Evolutionary conservation across 2,797 vertebrate species (phyloP).

Genomic region (Danio tinwini): DNA sequence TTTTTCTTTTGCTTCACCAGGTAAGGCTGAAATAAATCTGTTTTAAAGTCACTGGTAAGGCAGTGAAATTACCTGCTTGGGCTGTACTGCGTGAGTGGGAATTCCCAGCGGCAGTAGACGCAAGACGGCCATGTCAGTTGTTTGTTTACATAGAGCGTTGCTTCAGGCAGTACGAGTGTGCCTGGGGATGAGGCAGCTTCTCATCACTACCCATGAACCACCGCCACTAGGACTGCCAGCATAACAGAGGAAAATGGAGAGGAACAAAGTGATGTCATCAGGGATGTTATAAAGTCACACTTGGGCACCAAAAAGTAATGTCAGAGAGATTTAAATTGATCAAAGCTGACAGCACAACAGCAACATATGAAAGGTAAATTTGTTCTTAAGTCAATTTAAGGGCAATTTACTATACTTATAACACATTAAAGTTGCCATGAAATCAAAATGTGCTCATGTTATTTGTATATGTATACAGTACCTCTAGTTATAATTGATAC

Average conservation of each 20-base stretch:
- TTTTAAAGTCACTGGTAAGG: constrained; percentile 66
- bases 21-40: constrained; percentile 61
- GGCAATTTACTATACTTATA: no score
- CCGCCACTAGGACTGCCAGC: constrained; percentile 54
- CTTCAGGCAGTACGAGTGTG: constrained; percentile 68
- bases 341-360: neutral
- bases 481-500: no score
- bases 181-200: constrained; percentile 66
- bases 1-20: constrained; percentile 15
- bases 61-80: constrained; percentile 68
- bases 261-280: constrained; percentile 21
- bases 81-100: constrained; percentile 66
- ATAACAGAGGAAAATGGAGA: constrained; percentile 52
- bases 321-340: constrained; percentile 27
- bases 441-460: no score
- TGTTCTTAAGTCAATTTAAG: neutral
- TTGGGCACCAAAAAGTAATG: constrained; percentile 6
- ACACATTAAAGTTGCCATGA: no score
- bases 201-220: constrained; percentile 65
- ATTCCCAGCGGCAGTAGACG: constrained; percentile 72
- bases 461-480: no score
- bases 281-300: neutral
- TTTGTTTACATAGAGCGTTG: constrained; percentile 78
- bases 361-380: neutral
- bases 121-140: constrained; percentile 74